phyloP scores from a whole-genome alignment of 64 coral and sea anemone genomes.

The Actinia equina region DNA sequence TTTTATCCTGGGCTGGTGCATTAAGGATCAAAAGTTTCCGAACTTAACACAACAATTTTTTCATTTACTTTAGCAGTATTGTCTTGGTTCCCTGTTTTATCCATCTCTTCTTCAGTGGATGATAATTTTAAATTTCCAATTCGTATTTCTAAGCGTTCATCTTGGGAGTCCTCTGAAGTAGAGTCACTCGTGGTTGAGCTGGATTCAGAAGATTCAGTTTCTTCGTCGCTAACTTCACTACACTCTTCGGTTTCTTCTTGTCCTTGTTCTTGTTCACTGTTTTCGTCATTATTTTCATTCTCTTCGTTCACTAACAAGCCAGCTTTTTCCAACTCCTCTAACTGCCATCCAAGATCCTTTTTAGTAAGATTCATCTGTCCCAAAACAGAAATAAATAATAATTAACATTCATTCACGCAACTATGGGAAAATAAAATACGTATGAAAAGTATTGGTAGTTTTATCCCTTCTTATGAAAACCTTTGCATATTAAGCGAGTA shows the following conservation, averaged over 20 bases:
- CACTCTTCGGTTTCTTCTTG: neutral
- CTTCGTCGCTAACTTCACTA: neutral
- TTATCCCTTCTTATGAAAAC: too few relatives aligned
- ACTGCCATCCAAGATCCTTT: slow-evolving; percentile 47
- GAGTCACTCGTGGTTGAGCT: neutral
- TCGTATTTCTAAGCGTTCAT: neutral
- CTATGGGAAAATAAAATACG: too few relatives aligned
- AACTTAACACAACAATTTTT: slow-evolving; percentile 3
- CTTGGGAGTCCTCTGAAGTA: neutral
- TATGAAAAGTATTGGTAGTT: neutral
- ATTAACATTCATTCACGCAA: neutral
- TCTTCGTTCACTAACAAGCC: slow-evolving; percentile 36
- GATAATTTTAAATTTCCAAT: slow-evolving; percentile 6
- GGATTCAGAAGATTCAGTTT: neutral
- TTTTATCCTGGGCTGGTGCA: neutral
- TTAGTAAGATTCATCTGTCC: slow-evolving; percentile 36
- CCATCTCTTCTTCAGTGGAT: neutral
- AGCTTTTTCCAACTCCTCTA: slow-evolving; percentile 51
- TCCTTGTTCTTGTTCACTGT: neutral
- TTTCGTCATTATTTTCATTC: neutral
- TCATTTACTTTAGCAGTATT: neutral
- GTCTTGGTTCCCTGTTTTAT: neutral
- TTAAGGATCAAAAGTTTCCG: neutral
- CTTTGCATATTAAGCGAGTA: too few relatives aligned
- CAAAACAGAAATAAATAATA: too few relatives aligned